phyloP scores from a whole-genome alignment of 2,888 invertebrate genomes.

The Platerodrilus igneus region DNA sequence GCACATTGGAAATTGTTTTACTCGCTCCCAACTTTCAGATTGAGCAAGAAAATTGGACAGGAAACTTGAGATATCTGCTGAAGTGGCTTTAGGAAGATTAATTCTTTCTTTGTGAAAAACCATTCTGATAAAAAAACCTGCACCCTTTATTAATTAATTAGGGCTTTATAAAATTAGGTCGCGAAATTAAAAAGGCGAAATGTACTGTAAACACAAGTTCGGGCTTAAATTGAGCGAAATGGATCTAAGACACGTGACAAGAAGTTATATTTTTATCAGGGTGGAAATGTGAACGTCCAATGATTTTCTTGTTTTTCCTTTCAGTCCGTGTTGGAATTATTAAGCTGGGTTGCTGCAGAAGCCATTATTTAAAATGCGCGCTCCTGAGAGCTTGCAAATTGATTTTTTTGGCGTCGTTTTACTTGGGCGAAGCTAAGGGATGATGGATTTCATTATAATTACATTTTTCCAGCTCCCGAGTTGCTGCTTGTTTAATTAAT shows the following conservation, averaged over 20 bases:
- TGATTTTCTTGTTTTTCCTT: slow-evolving; percentile 20
- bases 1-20: slow-evolving; percentile 42
- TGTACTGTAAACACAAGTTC: slow-evolving; percentile 43
- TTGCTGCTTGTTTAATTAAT: slow-evolving; percentile 40
- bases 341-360: slow-evolving; percentile 32
- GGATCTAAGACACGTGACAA: slow-evolving; percentile 42
- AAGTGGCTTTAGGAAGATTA: slow-evolving; percentile 39
- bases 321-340: slow-evolving; percentile 21
- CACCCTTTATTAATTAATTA: slow-evolving; percentile 8
- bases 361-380: slow-evolving; percentile 44
- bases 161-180: slow-evolving; percentile 2
- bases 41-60: slow-evolving; percentile 43
- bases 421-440: slow-evolving; percentile 31
- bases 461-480: slow-evolving; percentile 40
- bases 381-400: slow-evolving; percentile 43
- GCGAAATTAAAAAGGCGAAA: slow-evolving; percentile 33
- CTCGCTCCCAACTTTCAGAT: slow-evolving; percentile 40
- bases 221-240: slow-evolving; percentile 44
- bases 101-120: slow-evolving; percentile 26
- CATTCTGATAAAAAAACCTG: no score
- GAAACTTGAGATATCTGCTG: slow-evolving; percentile 42
- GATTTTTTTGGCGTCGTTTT: slow-evolving; percentile 41
- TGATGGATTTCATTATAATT: slow-evolving; percentile 46
- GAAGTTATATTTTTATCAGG: slow-evolving; percentile 43
- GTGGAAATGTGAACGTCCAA: slow-evolving; percentile 30